A percentile compares a stretch with the other conserved stretches of the same genome.
These are phyloP conservation scores for Argyresthia albistria DNA, from an alignment of 2,888 invertebrate species.

Conservation along the genomic window DNA sequence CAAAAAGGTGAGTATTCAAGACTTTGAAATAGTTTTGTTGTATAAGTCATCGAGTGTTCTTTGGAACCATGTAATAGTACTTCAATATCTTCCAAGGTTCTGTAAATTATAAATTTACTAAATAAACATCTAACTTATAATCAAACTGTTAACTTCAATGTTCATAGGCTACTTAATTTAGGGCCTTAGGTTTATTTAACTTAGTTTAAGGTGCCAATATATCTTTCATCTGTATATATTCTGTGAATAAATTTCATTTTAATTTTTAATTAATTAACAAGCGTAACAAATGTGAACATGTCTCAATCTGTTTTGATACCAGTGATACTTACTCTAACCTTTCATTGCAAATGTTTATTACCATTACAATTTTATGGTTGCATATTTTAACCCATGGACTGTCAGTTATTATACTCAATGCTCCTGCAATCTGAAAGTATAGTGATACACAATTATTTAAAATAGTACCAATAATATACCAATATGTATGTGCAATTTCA, in stretches of 20 bases:
- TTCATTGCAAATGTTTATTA: slow-evolving; percentile 26
- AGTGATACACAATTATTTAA: slow-evolving; percentile 2
- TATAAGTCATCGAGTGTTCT: slow-evolving; percentile 29
- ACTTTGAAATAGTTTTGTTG: slow-evolving; percentile 36
- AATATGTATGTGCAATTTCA: neutral
- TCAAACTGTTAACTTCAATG: too few species aligned
- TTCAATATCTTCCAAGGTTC: slow-evolving; percentile 32
- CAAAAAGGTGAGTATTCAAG: slow-evolving; percentile 27
- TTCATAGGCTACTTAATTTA: too few species aligned
- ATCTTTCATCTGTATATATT: too few species aligned
- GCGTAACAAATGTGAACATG: neutral
- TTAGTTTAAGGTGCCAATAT: too few species aligned
- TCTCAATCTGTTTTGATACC: neutral
- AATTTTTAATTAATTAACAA: neutral
- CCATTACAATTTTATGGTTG: slow-evolving; percentile 40
- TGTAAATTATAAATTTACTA: slow-evolving; percentile 25
- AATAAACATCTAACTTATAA: too few species aligned
- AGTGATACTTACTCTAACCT: slow-evolving; percentile 34
- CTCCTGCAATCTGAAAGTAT: slow-evolving; percentile 31
- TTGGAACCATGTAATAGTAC: slow-evolving; percentile 28
- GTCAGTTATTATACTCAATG: slow-evolving; percentile 24
- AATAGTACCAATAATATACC: neutral
- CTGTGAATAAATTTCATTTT: too few species aligned
- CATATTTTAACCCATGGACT: slow-evolving; percentile 38
- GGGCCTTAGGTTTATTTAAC: too few species aligned